Percentiles rank a stretch among this genome's conserved stretches.
These are phyloP conservation scores for Coenobita brevimanus DNA, from an alignment of 1,140 invertebrate genomes.

Conservation along the genomic window DNA sequence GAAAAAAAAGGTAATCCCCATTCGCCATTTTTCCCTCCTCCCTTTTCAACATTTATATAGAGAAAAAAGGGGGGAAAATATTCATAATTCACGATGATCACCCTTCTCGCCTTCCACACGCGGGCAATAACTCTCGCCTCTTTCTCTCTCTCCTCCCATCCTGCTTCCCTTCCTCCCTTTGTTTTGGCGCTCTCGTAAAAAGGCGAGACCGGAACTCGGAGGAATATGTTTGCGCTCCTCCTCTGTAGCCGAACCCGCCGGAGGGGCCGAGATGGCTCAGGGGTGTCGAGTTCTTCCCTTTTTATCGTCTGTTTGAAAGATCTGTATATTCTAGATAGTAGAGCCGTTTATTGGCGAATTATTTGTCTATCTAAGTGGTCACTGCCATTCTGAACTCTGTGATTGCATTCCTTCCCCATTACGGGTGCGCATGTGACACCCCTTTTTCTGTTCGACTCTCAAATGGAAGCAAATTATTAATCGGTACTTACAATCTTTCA, in stretches of 20 bases:
- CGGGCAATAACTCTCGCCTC: slow-evolving; percentile 41
- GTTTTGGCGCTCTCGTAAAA: slow-evolving; percentile 47
- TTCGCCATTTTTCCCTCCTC: neutral
- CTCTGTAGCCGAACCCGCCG: neutral
- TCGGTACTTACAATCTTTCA: too few species aligned
- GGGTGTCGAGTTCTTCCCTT: too few species aligned
- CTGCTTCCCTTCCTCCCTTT: slow-evolving; percentile 48
- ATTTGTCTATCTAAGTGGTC: too few species aligned
- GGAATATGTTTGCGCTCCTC: slow-evolving; percentile 53
- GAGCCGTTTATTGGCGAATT: too few species aligned
- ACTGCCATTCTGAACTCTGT: too few species aligned
- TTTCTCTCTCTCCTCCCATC: slow-evolving; percentile 35
- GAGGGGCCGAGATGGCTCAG: neutral
- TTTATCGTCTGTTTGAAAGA: too few species aligned
- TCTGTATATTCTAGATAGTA: too few species aligned
- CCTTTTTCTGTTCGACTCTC: too few species aligned
- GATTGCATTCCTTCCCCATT: too few species aligned
- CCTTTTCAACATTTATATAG: neutral
- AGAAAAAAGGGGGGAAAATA: too few species aligned
- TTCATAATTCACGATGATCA: slow-evolving; percentile 56
- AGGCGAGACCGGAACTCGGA: slow-evolving; percentile 30
- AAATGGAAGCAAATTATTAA: too few species aligned
- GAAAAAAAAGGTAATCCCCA: slow-evolving; percentile 12
- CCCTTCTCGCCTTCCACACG: slow-evolving; percentile 56
- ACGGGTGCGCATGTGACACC: too few species aligned